Percentiles rank a stretch among this genome's conserved stretches.
These are phyloP conservation scores for Propithecus perrieri DNA, from an alignment of 2,797 vertebrate species.

Conservation along the genomic window DNA sequence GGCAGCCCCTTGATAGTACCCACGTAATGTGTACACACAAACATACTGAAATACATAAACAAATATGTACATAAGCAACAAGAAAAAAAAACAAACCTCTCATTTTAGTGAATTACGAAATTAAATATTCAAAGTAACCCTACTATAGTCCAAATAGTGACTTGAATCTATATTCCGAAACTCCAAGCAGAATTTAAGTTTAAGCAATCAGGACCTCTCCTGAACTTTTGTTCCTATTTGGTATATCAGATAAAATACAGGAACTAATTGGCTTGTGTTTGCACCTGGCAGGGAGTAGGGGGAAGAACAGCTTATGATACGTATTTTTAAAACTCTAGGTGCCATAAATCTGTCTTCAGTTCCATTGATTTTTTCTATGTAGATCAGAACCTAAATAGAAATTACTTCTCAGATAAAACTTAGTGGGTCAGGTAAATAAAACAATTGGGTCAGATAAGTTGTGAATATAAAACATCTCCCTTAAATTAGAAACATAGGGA, in stretches of 20 bases:
- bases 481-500: background rate
- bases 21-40: background rate
- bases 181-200: background rate
- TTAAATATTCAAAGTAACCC: background rate
- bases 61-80: background rate
- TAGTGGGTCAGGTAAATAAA: background rate
- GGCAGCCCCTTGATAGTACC: background rate
- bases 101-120: background rate
- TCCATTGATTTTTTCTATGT: background rate
- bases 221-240: background rate
- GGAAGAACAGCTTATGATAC: background rate
- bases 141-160: background rate
- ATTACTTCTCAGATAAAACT: background rate
- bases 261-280: background rate
- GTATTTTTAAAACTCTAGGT: background rate
- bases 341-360: background rate
- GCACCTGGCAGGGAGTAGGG: background rate
- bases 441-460: background rate
- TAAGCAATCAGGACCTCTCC: background rate
- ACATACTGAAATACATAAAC: background rate
- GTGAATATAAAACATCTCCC: background rate
- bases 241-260: background rate
- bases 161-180: background rate
- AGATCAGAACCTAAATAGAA: background rate
- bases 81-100: background rate